These are phyloP conservation scores for Archilochus colubris DNA, from an alignment of 2,113 vertebrate genomes.

Conservation along the genomic window DNA sequence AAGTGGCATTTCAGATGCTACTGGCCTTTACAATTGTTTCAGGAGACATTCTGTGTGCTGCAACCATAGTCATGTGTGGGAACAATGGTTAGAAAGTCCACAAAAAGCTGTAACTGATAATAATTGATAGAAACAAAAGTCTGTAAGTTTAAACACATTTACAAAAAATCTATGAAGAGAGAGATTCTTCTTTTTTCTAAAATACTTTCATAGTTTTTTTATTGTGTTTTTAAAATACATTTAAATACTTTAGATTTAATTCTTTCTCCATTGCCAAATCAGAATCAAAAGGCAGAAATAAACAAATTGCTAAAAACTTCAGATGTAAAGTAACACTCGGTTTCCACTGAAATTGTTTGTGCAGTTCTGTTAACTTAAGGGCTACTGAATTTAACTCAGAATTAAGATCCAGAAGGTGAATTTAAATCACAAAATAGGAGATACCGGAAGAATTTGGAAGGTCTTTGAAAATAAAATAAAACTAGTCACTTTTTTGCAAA, in stretches of 20 bases:
- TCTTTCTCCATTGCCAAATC: not conserved
- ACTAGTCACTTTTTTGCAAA: not conserved
- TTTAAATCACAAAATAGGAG: not conserved
- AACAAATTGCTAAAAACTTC: not conserved
- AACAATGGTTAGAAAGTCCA: not conserved
- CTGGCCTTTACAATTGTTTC: constrained; percentile 25
- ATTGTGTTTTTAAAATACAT: not conserved
- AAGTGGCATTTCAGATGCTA: not conserved
- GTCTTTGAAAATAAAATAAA: not conserved
- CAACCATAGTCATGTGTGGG: not conserved
- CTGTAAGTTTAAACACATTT: not conserved
- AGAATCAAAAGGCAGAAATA: not conserved
- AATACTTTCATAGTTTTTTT: no score
- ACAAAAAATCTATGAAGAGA: not conserved
- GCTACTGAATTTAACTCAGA: not conserved
- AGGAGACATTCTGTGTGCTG: not conserved
- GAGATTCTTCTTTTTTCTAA: not conserved
- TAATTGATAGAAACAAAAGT: not conserved
- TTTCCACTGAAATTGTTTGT: not conserved
- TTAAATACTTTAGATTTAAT: not conserved
- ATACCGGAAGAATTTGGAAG: not conserved
- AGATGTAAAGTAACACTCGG: not conserved
- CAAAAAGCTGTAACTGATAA: not conserved
- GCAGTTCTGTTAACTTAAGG: not conserved
- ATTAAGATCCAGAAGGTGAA: not conserved